Conservation (phyloP, 2,113 vertebrate genomes). For the Pantherophis guttatus region DNA sequence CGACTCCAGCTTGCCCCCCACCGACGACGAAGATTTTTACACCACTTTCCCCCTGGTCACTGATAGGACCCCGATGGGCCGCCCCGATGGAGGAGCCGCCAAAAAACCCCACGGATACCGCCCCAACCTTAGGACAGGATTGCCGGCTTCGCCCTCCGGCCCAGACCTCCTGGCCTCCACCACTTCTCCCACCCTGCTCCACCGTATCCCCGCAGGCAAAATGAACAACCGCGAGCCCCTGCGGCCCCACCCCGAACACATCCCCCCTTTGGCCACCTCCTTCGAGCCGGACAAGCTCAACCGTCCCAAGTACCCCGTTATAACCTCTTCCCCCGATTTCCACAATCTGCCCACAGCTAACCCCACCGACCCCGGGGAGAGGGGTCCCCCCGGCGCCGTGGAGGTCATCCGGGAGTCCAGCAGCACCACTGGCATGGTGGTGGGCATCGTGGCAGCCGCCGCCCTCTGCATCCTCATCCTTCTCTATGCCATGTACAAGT, state of each 20-base stretch:
- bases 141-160: constrained; percentile 70
- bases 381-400: constrained; percentile 84
- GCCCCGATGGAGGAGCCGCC: constrained; percentile 64
- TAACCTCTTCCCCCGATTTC: constrained; percentile 86
- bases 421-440: constrained; percentile 96
- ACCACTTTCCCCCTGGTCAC: constrained; percentile 89
- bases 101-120: constrained; percentile 74
- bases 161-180: constrained; percentile 71
- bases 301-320: constrained; percentile 77
- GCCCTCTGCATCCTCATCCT: constrained; percentile 96
- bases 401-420: constrained; percentile 92
- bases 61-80: constrained; percentile 87
- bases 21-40: constrained; percentile 94
- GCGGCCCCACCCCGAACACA: constrained; percentile 77
- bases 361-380: constrained; percentile 84
- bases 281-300: constrained; percentile 77
- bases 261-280: constrained; percentile 82
- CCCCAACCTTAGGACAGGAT: constrained; percentile 69
- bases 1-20: constrained; percentile 82
- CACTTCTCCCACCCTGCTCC: constrained; percentile 78
- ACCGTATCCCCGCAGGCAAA: constrained; percentile 84
- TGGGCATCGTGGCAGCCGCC: constrained; percentile 92
- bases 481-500: constrained; percentile 98
- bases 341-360: constrained; percentile 91
- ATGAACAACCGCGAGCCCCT: constrained; percentile 85